These are phyloP conservation scores for Staurois parvus DNA, from an alignment of 2,797 vertebrate species.

Conservation along the genomic window DNA sequence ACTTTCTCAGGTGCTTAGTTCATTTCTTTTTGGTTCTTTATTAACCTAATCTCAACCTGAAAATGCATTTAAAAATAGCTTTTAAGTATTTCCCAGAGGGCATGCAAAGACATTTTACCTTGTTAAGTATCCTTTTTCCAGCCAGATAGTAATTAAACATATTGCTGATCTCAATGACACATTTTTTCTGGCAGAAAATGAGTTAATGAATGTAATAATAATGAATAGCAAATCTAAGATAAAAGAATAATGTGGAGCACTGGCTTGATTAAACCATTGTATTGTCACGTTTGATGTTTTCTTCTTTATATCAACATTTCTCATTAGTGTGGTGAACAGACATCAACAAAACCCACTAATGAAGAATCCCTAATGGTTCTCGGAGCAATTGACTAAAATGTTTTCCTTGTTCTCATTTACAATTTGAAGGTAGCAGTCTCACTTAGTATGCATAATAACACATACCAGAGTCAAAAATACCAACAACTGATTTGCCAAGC, in stretches of 20 bases:
- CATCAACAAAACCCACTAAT: constrained; percentile 62
- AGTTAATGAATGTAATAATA: constrained; percentile 54
- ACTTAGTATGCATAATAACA: constrained; percentile 57
- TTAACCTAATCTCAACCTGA: constrained; percentile 21
- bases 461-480: constrained; percentile 35
- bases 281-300: constrained; percentile 61
- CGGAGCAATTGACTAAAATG: constrained; percentile 62
- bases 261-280: constrained; percentile 61
- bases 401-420: constrained; percentile 62
- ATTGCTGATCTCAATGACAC: constrained; percentile 26
- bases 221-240: constrained; percentile 52
- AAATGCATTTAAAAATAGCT: constrained; percentile 36
- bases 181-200: constrained; percentile 39
- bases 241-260: constrained; percentile 56
- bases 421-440: constrained; percentile 56
- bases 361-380: constrained; percentile 62
- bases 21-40: background rate
- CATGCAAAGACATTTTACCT: constrained; percentile 27
- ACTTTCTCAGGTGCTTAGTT: background rate
- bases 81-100: constrained; percentile 27
- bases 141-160: constrained; percentile 29
- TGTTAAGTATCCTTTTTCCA: constrained; percentile 33
- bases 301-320: constrained; percentile 61
- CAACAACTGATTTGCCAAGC: constrained; percentile 24
- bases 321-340: constrained; percentile 60